These are phyloP conservation scores for Heteromyza rotundicornis DNA, from an alignment of 2,888 invertebrate genomes.

Conservation along the genomic window DNA sequence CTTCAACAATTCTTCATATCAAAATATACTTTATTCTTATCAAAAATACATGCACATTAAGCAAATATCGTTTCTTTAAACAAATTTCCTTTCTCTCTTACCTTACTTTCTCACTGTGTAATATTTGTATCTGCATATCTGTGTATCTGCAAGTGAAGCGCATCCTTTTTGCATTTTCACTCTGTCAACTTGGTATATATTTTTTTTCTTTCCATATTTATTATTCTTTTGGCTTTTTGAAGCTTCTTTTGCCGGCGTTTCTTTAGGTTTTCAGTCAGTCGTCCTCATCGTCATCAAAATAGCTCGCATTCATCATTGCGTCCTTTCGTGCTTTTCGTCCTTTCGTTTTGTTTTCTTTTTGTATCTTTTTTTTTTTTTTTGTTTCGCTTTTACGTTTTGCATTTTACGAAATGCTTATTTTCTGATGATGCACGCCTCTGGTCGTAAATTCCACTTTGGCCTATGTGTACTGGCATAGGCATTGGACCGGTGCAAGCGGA, in stretches of 20 bases:
- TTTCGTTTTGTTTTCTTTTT: slow-evolving; percentile 3
- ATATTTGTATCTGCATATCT: slow-evolving; percentile 17
- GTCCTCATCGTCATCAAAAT: slow-evolving; percentile 11
- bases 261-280: neutral
- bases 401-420: slow-evolving; percentile 25
- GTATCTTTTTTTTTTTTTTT: neutral
- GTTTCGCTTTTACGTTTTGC: slow-evolving; percentile 9
- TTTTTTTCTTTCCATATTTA: slow-evolving; percentile 17
- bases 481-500: slow-evolving; percentile 19
- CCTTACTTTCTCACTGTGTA: no score
- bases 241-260: slow-evolving; percentile 10
- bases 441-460: slow-evolving; percentile 29
- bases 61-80: neutral
- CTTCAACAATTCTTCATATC: no score
- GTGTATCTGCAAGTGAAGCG: slow-evolving; percentile 28
- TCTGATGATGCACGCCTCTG: slow-evolving; percentile 31
- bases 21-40: no score
- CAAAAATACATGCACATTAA: no score
- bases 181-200: slow-evolving; percentile 27
- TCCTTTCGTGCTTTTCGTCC: slow-evolving; percentile 13
- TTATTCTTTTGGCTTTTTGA: slow-evolving; percentile 30
- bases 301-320: slow-evolving; percentile 22
- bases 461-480: slow-evolving; percentile 11
- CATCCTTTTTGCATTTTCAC: slow-evolving; percentile 26
- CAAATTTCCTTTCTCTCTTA: neutral